Conservation (phyloP, 2,797 vertebrate species). For the Gadopsis marmoratus region DNA sequence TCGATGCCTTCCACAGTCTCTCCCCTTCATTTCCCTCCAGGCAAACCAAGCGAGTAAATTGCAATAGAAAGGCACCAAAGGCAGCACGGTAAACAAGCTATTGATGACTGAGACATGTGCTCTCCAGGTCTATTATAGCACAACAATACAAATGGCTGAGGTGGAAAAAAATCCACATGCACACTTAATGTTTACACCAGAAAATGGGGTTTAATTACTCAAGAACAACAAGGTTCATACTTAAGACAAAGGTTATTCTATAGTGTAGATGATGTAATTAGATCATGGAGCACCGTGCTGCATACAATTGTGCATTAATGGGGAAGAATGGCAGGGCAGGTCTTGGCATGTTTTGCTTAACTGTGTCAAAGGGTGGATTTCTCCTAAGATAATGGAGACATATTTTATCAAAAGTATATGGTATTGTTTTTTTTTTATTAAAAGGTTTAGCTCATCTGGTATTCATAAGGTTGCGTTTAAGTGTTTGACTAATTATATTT, state of each 20-base stretch:
- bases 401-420: neutral
- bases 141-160: neutral
- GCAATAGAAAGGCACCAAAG: slow-evolving; percentile 47
- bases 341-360: neutral
- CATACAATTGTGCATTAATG: slow-evolving; percentile 1
- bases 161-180: neutral
- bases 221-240: neutral
- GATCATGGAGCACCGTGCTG: neutral
- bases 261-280: neutral
- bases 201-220: neutral
- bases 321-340: neutral
- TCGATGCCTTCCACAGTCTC: slow-evolving; percentile 34
- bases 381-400: neutral
- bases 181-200: neutral
- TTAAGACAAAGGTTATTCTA: neutral
- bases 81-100: slow-evolving; percentile 53
- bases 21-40: slow-evolving; percentile 64
- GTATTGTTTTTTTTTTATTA: neutral
- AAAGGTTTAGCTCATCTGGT: neutral
- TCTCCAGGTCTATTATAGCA: neutral
- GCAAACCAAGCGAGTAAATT: slow-evolving; percentile 52
- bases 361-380: neutral
- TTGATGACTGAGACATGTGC: slow-evolving; percentile 26
- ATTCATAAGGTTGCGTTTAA: neutral
- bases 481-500: neutral